These are phyloP conservation scores for Polyploca ridens DNA, from an alignment of 2,888 invertebrate species.

Conservation along the genomic window DNA sequence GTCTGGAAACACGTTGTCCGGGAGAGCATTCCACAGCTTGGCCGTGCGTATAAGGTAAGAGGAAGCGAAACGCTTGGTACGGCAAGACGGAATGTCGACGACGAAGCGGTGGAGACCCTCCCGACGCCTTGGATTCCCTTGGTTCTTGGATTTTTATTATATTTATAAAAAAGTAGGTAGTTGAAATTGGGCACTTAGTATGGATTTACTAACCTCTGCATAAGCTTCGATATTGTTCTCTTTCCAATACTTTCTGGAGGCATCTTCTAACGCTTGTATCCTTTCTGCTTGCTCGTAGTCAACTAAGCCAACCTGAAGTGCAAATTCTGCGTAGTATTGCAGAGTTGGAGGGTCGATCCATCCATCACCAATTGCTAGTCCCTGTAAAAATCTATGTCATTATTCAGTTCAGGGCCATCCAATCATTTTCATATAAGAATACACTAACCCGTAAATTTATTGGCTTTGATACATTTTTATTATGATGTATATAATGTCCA, in stretches of 20 bases:
- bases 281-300: neutral
- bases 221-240: neutral
- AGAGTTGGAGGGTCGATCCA: conserved; percentile 31
- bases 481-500: conserved; percentile 60
- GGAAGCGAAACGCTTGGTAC: too few relatives aligned
- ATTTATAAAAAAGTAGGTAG: too few relatives aligned
- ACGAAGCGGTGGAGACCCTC: too few relatives aligned
- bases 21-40: too few relatives aligned
- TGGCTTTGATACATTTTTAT: conserved; percentile 28
- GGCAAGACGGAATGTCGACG: too few relatives aligned
- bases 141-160: too few relatives aligned
- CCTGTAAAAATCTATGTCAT: conserved; percentile 10
- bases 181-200: neutral
- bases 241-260: neutral
- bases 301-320: neutral
- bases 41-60: too few relatives aligned
- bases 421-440: too few relatives aligned
- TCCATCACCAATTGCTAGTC: conserved; percentile 33
- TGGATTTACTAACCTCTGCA: neutral
- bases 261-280: neutral
- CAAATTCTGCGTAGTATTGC: conserved; percentile 27
- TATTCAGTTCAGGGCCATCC: too few relatives aligned
- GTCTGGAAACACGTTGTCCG: too few relatives aligned
- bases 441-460: conserved; percentile 66
- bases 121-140: too few relatives aligned